These are phyloP conservation scores for Chaenogobius annularis DNA, from an alignment of 2,113 vertebrate genomes.

Conservation along the genomic window DNA sequence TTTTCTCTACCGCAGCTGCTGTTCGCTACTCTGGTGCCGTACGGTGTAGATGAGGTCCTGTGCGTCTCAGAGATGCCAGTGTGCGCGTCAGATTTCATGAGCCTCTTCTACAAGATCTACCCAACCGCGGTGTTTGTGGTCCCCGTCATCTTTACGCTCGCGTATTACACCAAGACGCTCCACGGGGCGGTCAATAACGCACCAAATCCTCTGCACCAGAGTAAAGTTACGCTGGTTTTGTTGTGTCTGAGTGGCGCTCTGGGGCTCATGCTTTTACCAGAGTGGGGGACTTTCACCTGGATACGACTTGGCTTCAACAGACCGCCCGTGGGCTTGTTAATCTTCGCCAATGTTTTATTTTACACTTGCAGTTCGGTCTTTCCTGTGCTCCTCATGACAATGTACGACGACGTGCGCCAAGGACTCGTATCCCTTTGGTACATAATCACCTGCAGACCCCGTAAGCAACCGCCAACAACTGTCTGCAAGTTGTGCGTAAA, in stretches of 20 bases:
- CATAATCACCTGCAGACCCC: conserved; percentile 50
- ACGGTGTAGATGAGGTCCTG: conserved; percentile 24
- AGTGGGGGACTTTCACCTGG: conserved; percentile 81
- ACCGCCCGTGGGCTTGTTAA: conserved; percentile 67
- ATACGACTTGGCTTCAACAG: conserved; percentile 59
- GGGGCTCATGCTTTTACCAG: conserved; percentile 76
- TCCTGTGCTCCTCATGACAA: conserved; percentile 71
- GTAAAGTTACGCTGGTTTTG: conserved; percentile 67
- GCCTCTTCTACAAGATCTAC: conserved; percentile 77
- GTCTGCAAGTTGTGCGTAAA: conserved; percentile 28
- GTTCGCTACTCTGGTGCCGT: conserved; percentile 62
- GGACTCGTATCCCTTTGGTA: conserved; percentile 63
- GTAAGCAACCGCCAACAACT: conserved; percentile 19
- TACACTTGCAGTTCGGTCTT: conserved; percentile 74
- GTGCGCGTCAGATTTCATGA: conserved; percentile 75
- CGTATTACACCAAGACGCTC: conserved; percentile 72
- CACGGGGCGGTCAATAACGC: conserved; percentile 61
- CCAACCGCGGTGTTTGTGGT: conserved; percentile 63
- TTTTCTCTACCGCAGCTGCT: conserved; percentile 75
- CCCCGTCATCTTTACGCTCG: conserved; percentile 69
- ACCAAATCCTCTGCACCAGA: conserved; percentile 50
- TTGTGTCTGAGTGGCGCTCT: conserved; percentile 72
- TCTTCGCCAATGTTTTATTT: conserved; percentile 70
- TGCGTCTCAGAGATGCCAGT: conserved; percentile 66
- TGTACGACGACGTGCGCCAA: conserved; percentile 76